Conservation (phyloP, 2,113 vertebrate species). For the Corydoras sp. region DNA sequence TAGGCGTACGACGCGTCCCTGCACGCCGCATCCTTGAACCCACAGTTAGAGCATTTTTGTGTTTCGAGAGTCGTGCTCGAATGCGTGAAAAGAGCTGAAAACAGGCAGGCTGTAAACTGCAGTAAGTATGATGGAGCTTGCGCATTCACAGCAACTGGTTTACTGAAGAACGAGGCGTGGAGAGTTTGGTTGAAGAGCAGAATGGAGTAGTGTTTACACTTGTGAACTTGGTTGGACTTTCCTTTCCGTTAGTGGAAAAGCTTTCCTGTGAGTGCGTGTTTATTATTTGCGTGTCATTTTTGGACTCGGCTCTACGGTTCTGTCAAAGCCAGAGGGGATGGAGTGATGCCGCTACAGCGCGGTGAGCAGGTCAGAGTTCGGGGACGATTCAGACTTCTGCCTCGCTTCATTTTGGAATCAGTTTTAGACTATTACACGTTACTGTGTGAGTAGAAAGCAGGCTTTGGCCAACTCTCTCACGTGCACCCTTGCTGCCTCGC, state of each 20-base stretch:
- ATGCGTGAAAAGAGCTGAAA: neutral
- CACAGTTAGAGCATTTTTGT: neutral
- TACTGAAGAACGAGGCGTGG: neutral
- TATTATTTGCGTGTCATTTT: neutral
- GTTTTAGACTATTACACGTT: neutral
- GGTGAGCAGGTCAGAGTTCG: no score
- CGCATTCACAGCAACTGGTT: constrained; percentile 13
- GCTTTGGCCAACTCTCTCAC: neutral
- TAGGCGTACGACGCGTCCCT: neutral
- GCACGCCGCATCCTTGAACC: constrained; percentile 37
- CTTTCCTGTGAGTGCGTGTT: neutral
- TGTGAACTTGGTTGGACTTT: neutral
- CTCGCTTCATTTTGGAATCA: no score
- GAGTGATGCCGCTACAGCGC: no score
- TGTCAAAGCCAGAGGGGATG: no score
- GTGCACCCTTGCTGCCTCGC: neutral
- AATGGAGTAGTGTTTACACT: no score
- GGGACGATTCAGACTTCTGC: no score
- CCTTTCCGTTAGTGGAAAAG: neutral
- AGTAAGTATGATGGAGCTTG: constrained; percentile 13
- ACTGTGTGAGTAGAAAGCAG: neutral
- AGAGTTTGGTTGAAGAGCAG: no score
- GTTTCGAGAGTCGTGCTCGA: neutral
- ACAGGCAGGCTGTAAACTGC: constrained; percentile 11
- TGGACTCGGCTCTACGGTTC: neutral